These are phyloP conservation scores for Drosophila rufa DNA, from an alignment of 1,140 invertebrate genomes.

Conservation along the genomic window DNA sequence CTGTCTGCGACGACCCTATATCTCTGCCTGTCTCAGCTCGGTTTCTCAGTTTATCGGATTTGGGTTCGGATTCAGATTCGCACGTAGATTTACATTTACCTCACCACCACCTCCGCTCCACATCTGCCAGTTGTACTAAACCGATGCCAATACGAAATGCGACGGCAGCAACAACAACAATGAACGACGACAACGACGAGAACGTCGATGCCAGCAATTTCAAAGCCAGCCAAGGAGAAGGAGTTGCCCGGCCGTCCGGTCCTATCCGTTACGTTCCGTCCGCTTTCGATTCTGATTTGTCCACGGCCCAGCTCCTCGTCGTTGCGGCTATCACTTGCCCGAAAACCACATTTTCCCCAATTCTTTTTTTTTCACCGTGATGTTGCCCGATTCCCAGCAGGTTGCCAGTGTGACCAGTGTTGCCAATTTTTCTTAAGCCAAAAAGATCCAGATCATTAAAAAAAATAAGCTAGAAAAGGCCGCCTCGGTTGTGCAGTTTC, in stretches of 20 bases:
- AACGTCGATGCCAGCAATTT: conserved; percentile 22
- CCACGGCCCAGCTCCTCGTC: conserved; percentile 30
- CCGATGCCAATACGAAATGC: conserved; percentile 61
- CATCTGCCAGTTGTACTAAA: conserved; percentile 25
- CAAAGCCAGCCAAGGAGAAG: conserved; percentile 14
- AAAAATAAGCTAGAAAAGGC: neutral
- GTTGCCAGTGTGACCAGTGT: conserved; percentile 24
- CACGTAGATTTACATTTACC: conserved; percentile 63
- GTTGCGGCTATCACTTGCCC: conserved; percentile 39
- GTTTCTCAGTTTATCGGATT: conserved; percentile 38
- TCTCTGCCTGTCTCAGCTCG: conserved; percentile 50
- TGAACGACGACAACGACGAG: conserved; percentile 28
- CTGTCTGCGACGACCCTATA: conserved; percentile 47
- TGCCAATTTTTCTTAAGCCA: neutral
- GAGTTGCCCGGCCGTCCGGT: conserved; percentile 23
- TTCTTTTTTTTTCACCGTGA: conserved; percentile 63
- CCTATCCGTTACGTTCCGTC: neutral
- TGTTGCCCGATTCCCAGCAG: conserved; percentile 27
- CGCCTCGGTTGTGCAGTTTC: no score
- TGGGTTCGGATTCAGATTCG: conserved; percentile 50
- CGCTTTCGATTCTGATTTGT: conserved; percentile 20
- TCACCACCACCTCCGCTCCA: conserved; percentile 9
- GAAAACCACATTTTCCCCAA: conserved; percentile 66
- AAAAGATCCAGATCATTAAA: neutral
- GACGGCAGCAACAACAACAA: conserved; percentile 63